Conservation (phyloP, 1,140 invertebrate genomes). For the Drosophila ohnishii region DNA sequence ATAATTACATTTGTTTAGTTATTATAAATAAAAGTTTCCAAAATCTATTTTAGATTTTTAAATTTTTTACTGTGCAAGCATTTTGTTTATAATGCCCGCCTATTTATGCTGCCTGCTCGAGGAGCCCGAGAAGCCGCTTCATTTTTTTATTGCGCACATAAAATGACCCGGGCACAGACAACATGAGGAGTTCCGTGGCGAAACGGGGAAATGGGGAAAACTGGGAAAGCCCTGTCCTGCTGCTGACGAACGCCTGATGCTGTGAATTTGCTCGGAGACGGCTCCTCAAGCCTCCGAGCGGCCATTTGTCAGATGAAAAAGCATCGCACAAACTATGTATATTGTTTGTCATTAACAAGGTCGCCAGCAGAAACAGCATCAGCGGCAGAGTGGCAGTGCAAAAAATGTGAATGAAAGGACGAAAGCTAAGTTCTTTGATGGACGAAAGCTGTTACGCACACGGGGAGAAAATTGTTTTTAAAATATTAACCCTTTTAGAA, state of each 20-base stretch:
- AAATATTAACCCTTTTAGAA: neutral
- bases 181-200: constrained; percentile 13
- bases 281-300: constrained; percentile 45
- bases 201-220: neutral
- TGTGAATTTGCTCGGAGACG: constrained; percentile 56
- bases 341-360: constrained; percentile 81
- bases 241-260: constrained; percentile 54
- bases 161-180: constrained; percentile 32
- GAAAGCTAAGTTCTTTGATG: constrained; percentile 72
- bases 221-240: constrained; percentile 7
- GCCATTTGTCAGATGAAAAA: constrained; percentile 69
- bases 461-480: neutral
- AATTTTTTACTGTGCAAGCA: constrained; percentile 21
- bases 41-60: neutral
- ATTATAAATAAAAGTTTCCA: neutral
- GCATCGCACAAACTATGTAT: constrained; percentile 71
- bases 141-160: constrained; percentile 47
- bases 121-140: constrained; percentile 27
- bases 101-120: constrained; percentile 50
- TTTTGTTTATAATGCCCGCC: constrained; percentile 64
- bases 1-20: neutral
- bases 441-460: constrained; percentile 58
- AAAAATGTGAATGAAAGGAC: constrained; percentile 32
- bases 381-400: constrained; percentile 13
- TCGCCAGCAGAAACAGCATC: constrained; percentile 29